Evolutionary conservation across 2,888 invertebrate genomes (phyloP).

Genomic region (Aleiodes leptofemur): DNA sequence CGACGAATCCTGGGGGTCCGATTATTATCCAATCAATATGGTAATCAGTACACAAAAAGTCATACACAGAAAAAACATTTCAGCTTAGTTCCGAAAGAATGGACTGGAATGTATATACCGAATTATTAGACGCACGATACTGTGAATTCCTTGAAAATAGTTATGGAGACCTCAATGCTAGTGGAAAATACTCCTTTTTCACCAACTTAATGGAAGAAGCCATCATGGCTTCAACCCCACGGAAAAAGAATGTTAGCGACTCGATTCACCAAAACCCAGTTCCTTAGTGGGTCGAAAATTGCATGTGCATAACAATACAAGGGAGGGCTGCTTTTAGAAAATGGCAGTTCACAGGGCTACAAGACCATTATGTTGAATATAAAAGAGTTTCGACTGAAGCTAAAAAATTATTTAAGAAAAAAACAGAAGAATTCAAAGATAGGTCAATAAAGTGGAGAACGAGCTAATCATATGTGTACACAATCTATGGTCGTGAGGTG

Average conservation of each 20-base stretch:
- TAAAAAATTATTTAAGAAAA: not conserved
- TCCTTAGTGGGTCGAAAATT: not conserved
- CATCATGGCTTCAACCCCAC: too few species aligned
- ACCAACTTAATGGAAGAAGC: too few species aligned
- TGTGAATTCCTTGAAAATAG: too few species aligned
- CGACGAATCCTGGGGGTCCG: constrained; percentile 29
- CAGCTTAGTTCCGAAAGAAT: not conserved
- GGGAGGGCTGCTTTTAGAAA: not conserved
- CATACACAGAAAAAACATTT: constrained; percentile 11
- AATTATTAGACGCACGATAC: too few species aligned
- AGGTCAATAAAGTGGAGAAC: too few species aligned
- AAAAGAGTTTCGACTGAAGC: not conserved
- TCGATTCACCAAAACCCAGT: not conserved
- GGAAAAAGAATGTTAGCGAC: too few species aligned
- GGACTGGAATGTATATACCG: not conserved
- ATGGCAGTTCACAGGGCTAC: not conserved
- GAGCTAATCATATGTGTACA: too few species aligned
- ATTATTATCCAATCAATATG: not conserved
- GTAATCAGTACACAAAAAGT: not conserved
- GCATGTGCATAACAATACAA: not conserved
- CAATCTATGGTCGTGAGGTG: too few species aligned
- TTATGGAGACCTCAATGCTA: too few species aligned
- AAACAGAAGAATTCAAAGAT: not conserved
- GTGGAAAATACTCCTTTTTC: too few species aligned
- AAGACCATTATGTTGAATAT: not conserved